Evolutionary conservation across 2,113 vertebrate species (phyloP), one percentile per base, ranked within the genome.

Genomic region (Hipposideros armiger): DNA sequence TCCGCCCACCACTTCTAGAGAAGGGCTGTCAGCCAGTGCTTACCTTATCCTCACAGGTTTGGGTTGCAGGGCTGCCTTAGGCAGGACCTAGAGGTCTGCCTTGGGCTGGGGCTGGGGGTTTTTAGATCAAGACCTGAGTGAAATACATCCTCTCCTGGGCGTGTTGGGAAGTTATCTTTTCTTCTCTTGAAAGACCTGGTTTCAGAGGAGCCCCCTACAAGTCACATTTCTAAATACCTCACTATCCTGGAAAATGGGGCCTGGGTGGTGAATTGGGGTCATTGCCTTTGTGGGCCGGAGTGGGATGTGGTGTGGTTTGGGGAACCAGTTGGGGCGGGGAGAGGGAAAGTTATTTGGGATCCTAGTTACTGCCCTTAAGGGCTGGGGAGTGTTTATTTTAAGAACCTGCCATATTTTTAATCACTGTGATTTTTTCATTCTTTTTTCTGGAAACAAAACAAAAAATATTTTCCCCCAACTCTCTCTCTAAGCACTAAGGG

Each of bases 371-470:
- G 87, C 94, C 97, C 95, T 84, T 87, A 84, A 84, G 92, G 94
- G 70, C 52, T 16, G 62, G 66, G 93, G 85, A 95, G 86, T 78
- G 88, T 97, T 97, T 96, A 76, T 97, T 97, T 97, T 96, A 90
- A 95, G 94, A 96, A 96, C 89, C 94, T 98, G 91, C 94, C 96
- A 92, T 95, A 94, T 95, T 96, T 97, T 97, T 94, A 97, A 98
- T 97, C 97, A 97, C 97, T 98, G 97, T 98, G 97, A 98, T 91
- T 90, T 95, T 96, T 97, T 95, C 93, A 95, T 97, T 97, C 91
- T 72, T 91, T 95, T 81, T 70, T 83, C 83, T 97, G 52, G 16
- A 17, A 54, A 54, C 14, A 70, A 86, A 95, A 93, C 62, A 90
- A 96, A 88, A 76, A 72, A 69, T 7, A 13, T 47, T 5, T 5